Conservation (phyloP, 2,888 invertebrate species). For the Trichacis sp. region DNA sequence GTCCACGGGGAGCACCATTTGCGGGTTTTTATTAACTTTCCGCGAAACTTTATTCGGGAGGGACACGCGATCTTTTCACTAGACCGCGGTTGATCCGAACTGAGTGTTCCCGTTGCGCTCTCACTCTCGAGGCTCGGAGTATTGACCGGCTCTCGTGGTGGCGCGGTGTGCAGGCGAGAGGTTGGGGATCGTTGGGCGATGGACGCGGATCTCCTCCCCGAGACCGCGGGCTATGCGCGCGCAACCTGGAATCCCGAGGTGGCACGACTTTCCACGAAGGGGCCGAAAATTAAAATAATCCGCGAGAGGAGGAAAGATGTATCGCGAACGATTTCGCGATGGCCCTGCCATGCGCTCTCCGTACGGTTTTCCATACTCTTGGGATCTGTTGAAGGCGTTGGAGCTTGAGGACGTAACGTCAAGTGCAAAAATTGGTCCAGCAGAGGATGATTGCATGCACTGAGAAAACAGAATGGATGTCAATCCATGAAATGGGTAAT, state of each 20-base stretch:
- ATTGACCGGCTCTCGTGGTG: conserved; percentile 64
- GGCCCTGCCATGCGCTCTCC: no score
- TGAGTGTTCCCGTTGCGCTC: conserved; percentile 57
- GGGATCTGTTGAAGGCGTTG: no score
- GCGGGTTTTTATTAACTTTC: background rate
- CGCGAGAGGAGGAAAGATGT: no score
- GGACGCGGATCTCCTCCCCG: conserved; percentile 34
- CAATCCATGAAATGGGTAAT: no score
- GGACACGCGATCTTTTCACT: conserved; percentile 7
- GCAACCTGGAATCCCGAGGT: conserved; percentile 15
- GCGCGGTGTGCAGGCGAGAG: conserved; percentile 30
- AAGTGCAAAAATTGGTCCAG: no score
- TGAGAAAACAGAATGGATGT: no score
- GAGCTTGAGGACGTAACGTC: no score
- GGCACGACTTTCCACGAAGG: no score
- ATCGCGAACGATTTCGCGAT: no score
- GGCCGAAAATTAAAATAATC: no score
- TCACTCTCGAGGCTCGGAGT: conserved; percentile 59
- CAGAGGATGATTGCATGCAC: no score
- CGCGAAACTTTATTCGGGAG: background rate
- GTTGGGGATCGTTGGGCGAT: conserved; percentile 11
- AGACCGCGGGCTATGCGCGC: conserved; percentile 40
- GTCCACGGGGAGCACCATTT: background rate
- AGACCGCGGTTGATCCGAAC: conserved; percentile 40
- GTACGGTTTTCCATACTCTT: no score